These are phyloP conservation scores for Zaprionus vittiger DNA, from an alignment of 1,140 invertebrate species.

Conservation along the genomic window DNA sequence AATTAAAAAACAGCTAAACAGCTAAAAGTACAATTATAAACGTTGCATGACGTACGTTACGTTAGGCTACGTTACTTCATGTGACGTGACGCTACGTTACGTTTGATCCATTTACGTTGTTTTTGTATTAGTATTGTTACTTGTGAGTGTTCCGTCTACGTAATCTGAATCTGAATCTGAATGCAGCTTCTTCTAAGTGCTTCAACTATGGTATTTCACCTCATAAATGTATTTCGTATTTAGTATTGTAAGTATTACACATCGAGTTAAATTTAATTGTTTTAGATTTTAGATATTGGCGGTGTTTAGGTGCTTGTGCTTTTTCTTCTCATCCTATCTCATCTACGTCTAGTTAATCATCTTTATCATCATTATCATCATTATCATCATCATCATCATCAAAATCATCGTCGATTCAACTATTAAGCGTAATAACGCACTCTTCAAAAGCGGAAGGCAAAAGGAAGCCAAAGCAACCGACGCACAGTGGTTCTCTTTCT, in stretches of 20 bases:
- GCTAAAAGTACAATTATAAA: conserved; percentile 43
- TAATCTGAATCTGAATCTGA: conserved; percentile 5
- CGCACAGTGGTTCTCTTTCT: background rate
- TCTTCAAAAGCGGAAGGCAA: conserved; percentile 48
- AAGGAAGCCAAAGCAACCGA: conserved; percentile 26
- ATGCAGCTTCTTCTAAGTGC: conserved; percentile 25
- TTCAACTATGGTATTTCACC: conserved; percentile 13
- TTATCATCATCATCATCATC: background rate
- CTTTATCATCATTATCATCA: background rate
- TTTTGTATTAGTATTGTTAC: background rate
- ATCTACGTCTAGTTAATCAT: conserved; percentile 1
- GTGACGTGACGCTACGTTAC: background rate
- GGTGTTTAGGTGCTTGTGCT: conserved; percentile 40
- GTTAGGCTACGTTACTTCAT: background rate
- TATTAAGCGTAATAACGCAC: conserved; percentile 47
- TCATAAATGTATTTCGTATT: background rate
- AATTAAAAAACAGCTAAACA: conserved; percentile 52
- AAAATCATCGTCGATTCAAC: background rate
- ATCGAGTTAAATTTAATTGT: conserved; percentile 23
- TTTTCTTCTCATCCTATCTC: background rate
- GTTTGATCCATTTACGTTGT: conserved; percentile 23
- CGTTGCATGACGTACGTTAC: conserved; percentile 6
- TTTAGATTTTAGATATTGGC: conserved; percentile 37
- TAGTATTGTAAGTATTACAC: conserved; percentile 1
- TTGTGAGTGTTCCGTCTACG: background rate